These are phyloP conservation scores for Zhuqinia jingwanae DNA, from an alignment of 2,888 invertebrate species.

Conservation along the genomic window DNA sequence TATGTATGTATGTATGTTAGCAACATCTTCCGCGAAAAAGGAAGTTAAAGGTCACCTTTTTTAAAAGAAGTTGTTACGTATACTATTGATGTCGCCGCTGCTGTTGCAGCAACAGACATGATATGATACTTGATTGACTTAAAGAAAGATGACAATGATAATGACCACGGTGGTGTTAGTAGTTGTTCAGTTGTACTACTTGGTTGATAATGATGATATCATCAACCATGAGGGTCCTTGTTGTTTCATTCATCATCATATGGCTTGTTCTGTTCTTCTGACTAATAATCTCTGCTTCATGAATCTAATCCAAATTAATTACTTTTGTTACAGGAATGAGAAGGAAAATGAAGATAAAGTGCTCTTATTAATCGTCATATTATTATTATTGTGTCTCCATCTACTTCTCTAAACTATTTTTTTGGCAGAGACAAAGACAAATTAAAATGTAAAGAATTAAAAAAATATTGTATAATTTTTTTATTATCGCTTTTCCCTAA, in stretches of 20 bases:
- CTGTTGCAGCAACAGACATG: neutral
- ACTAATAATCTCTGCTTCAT: conserved; percentile 1
- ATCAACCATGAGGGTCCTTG: conserved; percentile 4
- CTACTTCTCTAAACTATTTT: too few species aligned
- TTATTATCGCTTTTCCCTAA: conserved; percentile 29
- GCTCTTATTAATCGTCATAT: neutral
- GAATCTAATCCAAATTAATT: conserved; percentile 33
- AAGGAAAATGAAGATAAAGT: conserved; percentile 25
- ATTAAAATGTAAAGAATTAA: conserved; percentile 8
- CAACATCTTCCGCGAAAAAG: conserved; percentile 21
- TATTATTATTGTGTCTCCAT: conserved; percentile 21
- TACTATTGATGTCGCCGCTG: neutral
- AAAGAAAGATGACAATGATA: neutral
- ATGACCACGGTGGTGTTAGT: neutral
- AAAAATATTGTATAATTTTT: neutral
- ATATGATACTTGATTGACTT: neutral
- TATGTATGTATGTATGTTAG: too few species aligned
- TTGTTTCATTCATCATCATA: neutral
- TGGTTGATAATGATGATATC: neutral
- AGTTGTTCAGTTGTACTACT: too few species aligned
- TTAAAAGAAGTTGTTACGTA: neutral
- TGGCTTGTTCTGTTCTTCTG: neutral
- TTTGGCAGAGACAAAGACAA: conserved; percentile 12
- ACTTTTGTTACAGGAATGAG: neutral
- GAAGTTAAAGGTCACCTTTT: conserved; percentile 31